Conservation (phyloP, 2,113 vertebrate species). For the Bufo bufo region DNA sequence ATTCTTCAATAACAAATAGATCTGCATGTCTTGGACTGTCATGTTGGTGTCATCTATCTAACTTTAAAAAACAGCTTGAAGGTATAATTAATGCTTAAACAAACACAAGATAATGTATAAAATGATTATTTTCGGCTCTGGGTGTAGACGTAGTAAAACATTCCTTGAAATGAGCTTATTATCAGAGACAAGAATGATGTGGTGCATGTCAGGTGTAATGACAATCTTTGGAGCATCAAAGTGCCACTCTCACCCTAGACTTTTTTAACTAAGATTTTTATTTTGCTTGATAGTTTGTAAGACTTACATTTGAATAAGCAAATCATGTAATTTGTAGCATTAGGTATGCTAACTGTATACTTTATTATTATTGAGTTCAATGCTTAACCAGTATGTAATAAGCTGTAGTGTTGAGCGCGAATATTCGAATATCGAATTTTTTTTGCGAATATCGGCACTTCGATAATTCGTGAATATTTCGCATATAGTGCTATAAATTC, state of each 20-base stretch:
- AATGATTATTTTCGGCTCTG: conserved; percentile 4
- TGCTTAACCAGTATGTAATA: too few relatives aligned
- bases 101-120: conserved; percentile 23
- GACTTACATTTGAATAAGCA: neutral
- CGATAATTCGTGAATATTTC: too few relatives aligned
- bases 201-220: neutral
- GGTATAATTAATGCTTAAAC: conserved; percentile 31
- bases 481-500: too few relatives aligned
- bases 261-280: neutral
- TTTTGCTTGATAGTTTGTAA: neutral
- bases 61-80: neutral
- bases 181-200: conserved; percentile 29
- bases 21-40: neutral
- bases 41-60: conserved; percentile 1
- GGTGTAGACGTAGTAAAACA: conserved; percentile 3
- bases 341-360: neutral
- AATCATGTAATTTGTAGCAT: neutral
- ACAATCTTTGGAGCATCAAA: conserved; percentile 8
- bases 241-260: neutral
- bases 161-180: conserved; percentile 20
- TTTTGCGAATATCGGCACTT: too few relatives aligned
- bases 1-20: conserved; percentile 17
- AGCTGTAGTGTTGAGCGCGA: too few relatives aligned
- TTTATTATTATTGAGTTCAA: neutral
- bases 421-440: too few relatives aligned